Evolutionary conservation across 2,888 invertebrate species (phyloP).

Genomic region (Argyra leucocephala): DNA sequence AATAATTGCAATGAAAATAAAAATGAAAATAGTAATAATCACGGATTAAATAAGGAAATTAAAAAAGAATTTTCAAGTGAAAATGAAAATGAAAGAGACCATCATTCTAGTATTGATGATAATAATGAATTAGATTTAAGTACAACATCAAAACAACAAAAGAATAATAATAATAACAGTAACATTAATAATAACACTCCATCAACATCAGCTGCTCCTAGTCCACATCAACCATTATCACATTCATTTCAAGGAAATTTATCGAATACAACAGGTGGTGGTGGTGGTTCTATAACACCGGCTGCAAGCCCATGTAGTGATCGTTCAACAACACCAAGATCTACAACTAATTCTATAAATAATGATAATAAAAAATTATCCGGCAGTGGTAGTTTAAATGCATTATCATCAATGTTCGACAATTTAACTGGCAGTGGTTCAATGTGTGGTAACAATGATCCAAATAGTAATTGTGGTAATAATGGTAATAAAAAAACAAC

Average conservation of each 20-base stretch:
- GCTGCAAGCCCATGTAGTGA: slow-evolving; percentile 66
- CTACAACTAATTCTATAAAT: slow-evolving; percentile 49
- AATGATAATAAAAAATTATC: slow-evolving; percentile 44
- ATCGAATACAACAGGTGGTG: slow-evolving; percentile 29
- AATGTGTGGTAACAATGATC: slow-evolving; percentile 22
- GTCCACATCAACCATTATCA: slow-evolving; percentile 44
- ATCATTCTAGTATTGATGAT: slow-evolving; percentile 34
- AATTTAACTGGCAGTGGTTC: slow-evolving; percentile 55
- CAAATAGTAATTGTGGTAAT: slow-evolving; percentile 23
- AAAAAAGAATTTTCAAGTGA: background rate
- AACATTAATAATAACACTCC: too few relatives aligned
- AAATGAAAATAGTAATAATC: background rate
- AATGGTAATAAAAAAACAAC: slow-evolving; percentile 34
- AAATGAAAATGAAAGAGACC: background rate
- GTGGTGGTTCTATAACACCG: slow-evolving; percentile 32
- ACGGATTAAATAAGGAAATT: background rate
- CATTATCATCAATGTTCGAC: slow-evolving; percentile 84
- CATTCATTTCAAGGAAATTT: slow-evolving; percentile 16
- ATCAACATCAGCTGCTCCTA: slow-evolving; percentile 44
- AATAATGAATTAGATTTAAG: slow-evolving; percentile 41
- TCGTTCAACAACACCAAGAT: slow-evolving; percentile 65
- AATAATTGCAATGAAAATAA: slow-evolving; percentile 3
- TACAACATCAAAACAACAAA: slow-evolving; percentile 14
- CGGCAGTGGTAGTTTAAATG: slow-evolving; percentile 58
- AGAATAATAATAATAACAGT: too few relatives aligned